Conservation (phyloP, 2,888 invertebrate species). For the Operophtera brumata region DNA sequence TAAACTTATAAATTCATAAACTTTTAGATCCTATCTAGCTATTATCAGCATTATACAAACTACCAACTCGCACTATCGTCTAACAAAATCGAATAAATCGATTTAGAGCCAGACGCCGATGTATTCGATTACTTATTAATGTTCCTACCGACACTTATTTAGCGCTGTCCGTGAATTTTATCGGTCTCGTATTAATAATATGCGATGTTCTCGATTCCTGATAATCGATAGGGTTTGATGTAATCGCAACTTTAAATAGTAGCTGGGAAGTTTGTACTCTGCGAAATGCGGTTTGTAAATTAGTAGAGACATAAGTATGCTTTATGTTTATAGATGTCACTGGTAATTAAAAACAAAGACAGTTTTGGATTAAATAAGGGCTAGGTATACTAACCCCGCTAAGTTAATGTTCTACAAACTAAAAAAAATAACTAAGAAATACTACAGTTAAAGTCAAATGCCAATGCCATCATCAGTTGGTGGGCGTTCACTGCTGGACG, state of each 20-base stretch:
- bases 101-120: slow-evolving; percentile 56
- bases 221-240: slow-evolving; percentile 60
- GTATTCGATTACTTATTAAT: slow-evolving; percentile 78
- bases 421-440: too few relatives aligned
- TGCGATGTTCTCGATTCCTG: slow-evolving; percentile 52
- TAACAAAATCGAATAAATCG: slow-evolving; percentile 61
- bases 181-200: slow-evolving; percentile 62
- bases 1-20: too few relatives aligned
- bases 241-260: slow-evolving; percentile 37
- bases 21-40: not conserved
- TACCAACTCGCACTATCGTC: slow-evolving; percentile 43
- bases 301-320: not conserved
- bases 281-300: not conserved
- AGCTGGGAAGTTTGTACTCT: slow-evolving; percentile 9
- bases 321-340: too few relatives aligned
- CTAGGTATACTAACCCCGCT: too few relatives aligned
- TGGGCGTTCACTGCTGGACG: too few relatives aligned
- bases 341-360: too few relatives aligned
- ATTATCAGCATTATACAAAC: slow-evolving; percentile 22
- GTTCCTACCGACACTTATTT: slow-evolving; percentile 70
- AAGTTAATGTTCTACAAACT: too few relatives aligned
- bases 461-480: too few relatives aligned
- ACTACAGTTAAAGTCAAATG: too few relatives aligned
- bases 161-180: slow-evolving; percentile 67
- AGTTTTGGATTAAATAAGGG: too few relatives aligned